Percentiles rank a stretch among this genome's conserved stretches.
These are phyloP conservation scores for Daktulosphaira vitifoliae DNA, from an alignment of 1,140 invertebrate species.

Conservation along the genomic window DNA sequence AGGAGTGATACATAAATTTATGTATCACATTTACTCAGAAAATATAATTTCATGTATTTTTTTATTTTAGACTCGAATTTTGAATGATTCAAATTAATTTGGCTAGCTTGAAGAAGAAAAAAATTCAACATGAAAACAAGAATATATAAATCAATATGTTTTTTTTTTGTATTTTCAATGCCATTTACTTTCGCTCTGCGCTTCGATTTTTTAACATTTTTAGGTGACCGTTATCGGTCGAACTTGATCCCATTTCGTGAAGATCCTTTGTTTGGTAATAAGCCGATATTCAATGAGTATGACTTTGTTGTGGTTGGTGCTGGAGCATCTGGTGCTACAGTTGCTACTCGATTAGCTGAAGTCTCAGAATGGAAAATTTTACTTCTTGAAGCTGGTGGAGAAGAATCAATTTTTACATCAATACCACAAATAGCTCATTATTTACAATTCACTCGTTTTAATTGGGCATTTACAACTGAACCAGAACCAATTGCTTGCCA, in stretches of 20 bases:
- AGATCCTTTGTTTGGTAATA: slow-evolving; percentile 34
- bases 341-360: slow-evolving; percentile 50
- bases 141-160: too few relatives aligned
- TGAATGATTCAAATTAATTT: too few relatives aligned
- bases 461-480: slow-evolving; percentile 60
- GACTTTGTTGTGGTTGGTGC: slow-evolving; percentile 39
- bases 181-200: too few relatives aligned
- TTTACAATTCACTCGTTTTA: slow-evolving; percentile 49
- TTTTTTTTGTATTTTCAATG: too few relatives aligned
- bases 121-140: too few relatives aligned
- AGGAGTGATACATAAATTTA: too few relatives aligned
- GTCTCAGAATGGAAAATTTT: slow-evolving; percentile 45
- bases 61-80: too few relatives aligned
- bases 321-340: slow-evolving; percentile 45
- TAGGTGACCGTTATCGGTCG: slow-evolving; percentile 35
- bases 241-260: slow-evolving; percentile 35
- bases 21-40: too few relatives aligned
- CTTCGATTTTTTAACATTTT: too few relatives aligned
- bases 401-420: slow-evolving; percentile 48
- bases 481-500: slow-evolving; percentile 45
- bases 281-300: slow-evolving; percentile 37
- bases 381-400: slow-evolving; percentile 54
- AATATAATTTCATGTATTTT: too few relatives aligned
- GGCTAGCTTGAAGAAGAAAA: too few relatives aligned
- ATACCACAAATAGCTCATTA: slow-evolving; percentile 39